Conservation (phyloP, 2,113 vertebrate genomes). For the Mohoua ochrocephala region DNA sequence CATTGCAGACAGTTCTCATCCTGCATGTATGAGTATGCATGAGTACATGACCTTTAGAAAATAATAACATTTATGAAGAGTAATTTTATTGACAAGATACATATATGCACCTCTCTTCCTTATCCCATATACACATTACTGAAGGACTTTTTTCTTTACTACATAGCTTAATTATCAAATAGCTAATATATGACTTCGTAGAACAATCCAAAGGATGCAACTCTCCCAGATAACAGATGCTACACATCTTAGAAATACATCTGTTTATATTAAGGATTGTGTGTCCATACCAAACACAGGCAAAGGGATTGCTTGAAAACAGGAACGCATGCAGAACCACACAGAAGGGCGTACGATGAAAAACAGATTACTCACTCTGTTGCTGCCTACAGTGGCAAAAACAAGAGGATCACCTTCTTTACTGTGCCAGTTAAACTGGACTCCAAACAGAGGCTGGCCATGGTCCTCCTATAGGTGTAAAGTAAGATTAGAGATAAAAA, state of each 20-base stretch:
- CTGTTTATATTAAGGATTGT: background rate
- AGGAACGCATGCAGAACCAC: background rate
- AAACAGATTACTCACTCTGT: conserved; percentile 80
- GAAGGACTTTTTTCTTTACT: background rate
- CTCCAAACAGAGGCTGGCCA: conserved; percentile 93
- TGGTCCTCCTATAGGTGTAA: conserved; percentile 87
- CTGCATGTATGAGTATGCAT: background rate
- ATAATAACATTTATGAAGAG: background rate
- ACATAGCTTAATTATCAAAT: background rate
- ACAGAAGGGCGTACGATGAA: background rate
- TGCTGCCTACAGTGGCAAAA: conserved; percentile 97
- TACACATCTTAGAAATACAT: background rate
- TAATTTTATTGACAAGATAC: background rate
- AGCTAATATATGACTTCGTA: background rate
- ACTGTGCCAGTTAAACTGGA: conserved; percentile 99
- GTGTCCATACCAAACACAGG: background rate
- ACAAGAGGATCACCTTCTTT: conserved; percentile 98
- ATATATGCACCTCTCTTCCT: background rate
- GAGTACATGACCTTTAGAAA: background rate
- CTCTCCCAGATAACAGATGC: background rate
- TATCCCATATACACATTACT: background rate
- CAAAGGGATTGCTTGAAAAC: background rate
- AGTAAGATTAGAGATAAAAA: background rate
- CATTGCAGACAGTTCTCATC: background rate
- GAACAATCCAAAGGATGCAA: background rate